Conservation (phyloP, 2,797 vertebrate genomes). For the Phalanger gymnotis region DNA sequence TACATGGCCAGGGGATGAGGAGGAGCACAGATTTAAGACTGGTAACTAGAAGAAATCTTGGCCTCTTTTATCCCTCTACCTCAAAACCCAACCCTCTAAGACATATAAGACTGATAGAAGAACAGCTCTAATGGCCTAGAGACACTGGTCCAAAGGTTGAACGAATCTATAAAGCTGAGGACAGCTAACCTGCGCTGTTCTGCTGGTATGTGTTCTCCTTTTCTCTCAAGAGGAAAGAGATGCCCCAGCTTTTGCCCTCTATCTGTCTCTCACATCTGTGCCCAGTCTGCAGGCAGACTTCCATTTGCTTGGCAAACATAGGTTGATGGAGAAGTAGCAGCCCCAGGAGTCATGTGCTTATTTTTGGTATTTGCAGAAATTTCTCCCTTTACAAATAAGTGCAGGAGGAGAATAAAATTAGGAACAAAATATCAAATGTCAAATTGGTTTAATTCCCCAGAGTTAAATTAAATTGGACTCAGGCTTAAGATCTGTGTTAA, state of each 20-base stretch:
- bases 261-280: background rate
- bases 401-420: slow-evolving; percentile 12
- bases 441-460: slow-evolving; percentile 47
- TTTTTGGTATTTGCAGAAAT: slow-evolving; percentile 59
- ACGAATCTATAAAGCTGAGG: background rate
- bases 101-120: background rate
- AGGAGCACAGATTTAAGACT: background rate
- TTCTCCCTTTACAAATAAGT: slow-evolving; percentile 29
- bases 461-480: slow-evolving; percentile 40
- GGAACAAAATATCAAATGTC: slow-evolving; percentile 50
- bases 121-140: too few relatives aligned
- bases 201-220: background rate
- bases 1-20: background rate
- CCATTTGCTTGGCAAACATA: background rate
- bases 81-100: background rate
- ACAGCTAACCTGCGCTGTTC: background rate
- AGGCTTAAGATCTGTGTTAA: slow-evolving; percentile 49
- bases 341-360: slow-evolving; percentile 29
- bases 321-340: background rate
- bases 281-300: background rate
- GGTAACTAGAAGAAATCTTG: background rate
- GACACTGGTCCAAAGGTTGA: background rate
- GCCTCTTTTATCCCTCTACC: background rate
- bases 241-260: background rate
- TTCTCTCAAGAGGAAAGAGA: background rate